Base-by-base conservation (phyloP, 2,113 vertebrate genomes). In the Opisthocomus hoazin region DNA sequence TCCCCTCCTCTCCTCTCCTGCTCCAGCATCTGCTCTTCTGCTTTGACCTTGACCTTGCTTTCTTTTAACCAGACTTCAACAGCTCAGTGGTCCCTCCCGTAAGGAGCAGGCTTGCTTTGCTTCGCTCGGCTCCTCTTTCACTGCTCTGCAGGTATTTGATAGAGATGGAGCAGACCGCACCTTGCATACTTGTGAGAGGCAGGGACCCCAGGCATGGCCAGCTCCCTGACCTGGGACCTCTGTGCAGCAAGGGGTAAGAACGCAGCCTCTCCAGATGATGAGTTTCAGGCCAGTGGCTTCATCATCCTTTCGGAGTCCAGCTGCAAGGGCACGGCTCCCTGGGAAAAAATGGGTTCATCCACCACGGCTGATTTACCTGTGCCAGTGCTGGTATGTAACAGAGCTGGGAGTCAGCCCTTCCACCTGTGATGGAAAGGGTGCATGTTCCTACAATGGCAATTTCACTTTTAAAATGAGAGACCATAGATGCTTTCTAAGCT, bases 371-470 rank as follows among this genome's bases (percentile, higher is more conserved):
- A 53, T 21, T 75, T 63, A 37, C 74, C 30, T 84, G 56, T 68
- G 36, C 39, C 39, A 58, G 57, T 0, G 0, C 23, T 24, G 11
- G 17, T 13, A 5, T 3, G 17, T 37, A 8, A 8, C 2, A 1
- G 57, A 88, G 51, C 24, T 46, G 58, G 63, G 43, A 76, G 39
- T 36, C 16, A n/a, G 46, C 53, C 58, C 64, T 56, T 64, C 63
- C 30, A 29, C 18, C 61, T 61, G 12, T 32, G 60, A 46, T n/a
- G n/a, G 64, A 66, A 53, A 77, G 69, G 37, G 43, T 26, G 37
- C 5, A 2, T 19, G 22, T 56, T 36, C 61, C 32, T 41, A 27
- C 36, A 45, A 15, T 16, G 15, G 37, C 57, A 51, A 30, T 34
- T 92, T 69, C 16, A 26, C 22, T 85, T 84, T 45, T 48, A n/a